These are phyloP conservation scores for Drosophila carrolli DNA, from an alignment of 1,140 invertebrate genomes.

Conservation along the genomic window DNA sequence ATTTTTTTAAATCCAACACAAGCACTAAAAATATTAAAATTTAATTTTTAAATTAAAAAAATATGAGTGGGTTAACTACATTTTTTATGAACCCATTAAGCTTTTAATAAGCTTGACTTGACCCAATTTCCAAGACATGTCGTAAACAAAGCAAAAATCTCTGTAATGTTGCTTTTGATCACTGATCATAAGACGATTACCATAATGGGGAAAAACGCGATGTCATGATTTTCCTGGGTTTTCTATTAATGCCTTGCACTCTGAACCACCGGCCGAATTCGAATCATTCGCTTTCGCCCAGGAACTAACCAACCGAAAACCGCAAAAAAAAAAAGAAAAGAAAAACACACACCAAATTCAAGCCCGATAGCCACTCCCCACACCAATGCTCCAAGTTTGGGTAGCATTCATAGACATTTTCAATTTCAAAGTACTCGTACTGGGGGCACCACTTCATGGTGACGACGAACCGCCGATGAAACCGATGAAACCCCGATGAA, in stretches of 20 bases:
- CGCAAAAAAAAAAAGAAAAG: constrained; percentile 8
- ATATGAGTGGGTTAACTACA: too few relatives aligned
- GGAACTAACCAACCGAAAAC: constrained; percentile 27
- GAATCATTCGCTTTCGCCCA: constrained; percentile 71
- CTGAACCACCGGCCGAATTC: constrained; percentile 71
- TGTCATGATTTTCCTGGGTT: constrained; percentile 72
- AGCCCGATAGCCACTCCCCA: constrained; percentile 61
- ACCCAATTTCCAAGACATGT: constrained; percentile 12
- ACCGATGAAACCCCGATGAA: constrained; percentile 14
- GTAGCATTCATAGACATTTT: constrained; percentile 69
- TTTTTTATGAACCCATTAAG: too few relatives aligned
- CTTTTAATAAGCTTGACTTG: not conserved
- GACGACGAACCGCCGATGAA: constrained; percentile 48
- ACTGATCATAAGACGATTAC: constrained; percentile 54
- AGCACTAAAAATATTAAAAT: too few relatives aligned
- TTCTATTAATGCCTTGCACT: constrained; percentile 75
- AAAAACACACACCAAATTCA: constrained; percentile 9
- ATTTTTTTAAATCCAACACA: not conserved
- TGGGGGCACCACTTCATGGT: constrained; percentile 66
- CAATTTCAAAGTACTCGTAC: constrained; percentile 51
- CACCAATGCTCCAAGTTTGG: constrained; percentile 20
- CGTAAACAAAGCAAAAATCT: constrained; percentile 19
- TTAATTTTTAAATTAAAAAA: too few relatives aligned
- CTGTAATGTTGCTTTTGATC: constrained; percentile 25
- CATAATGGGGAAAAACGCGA: constrained; percentile 41